These are phyloP conservation scores for Hydroisotoma schaefferi DNA, from an alignment of 2,888 invertebrate species.

Conservation along the genomic window DNA sequence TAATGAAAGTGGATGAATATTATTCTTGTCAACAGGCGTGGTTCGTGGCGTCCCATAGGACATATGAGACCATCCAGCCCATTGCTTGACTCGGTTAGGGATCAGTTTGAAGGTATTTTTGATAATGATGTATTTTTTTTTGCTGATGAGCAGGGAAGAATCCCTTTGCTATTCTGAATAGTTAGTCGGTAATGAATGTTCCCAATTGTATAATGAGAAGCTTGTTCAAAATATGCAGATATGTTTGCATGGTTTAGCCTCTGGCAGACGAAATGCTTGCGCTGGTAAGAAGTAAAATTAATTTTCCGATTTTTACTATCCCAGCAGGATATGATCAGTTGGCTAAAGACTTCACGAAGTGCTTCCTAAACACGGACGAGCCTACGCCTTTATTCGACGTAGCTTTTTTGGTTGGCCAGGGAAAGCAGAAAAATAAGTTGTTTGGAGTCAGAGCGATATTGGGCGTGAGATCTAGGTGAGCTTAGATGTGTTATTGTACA, in stretches of 20 bases:
- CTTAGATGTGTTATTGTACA: constrained; percentile 2
- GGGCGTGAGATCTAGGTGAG: constrained; percentile 80
- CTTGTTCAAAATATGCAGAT: too few species aligned
- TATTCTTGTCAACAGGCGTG: constrained; percentile 55
- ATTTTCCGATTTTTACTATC: constrained; percentile 39
- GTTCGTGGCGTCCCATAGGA: constrained; percentile 76
- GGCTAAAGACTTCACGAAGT: constrained; percentile 84
- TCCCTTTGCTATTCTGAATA: background rate
- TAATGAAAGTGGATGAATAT: background rate
- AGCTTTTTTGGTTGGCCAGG: constrained; percentile 84
- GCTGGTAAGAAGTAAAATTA: constrained; percentile 22
- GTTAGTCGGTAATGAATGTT: constrained; percentile 3
- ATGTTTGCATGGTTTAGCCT: too few species aligned
- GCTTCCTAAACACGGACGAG: constrained; percentile 79
- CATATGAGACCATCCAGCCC: constrained; percentile 93
- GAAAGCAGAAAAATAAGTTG: constrained; percentile 84
- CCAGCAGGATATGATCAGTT: constrained; percentile 77
- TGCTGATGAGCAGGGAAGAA: constrained; percentile 3
- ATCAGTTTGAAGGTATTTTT: constrained; percentile 82
- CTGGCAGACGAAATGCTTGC: too few species aligned
- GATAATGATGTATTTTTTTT: too few species aligned
- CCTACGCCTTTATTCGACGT: constrained; percentile 82
- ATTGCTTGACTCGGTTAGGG: constrained; percentile 83
- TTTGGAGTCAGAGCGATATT: constrained; percentile 87
- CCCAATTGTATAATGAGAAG: too few species aligned